Conservation (phyloP, 2,888 invertebrate genomes). For the Isoperla grammatica region DNA sequence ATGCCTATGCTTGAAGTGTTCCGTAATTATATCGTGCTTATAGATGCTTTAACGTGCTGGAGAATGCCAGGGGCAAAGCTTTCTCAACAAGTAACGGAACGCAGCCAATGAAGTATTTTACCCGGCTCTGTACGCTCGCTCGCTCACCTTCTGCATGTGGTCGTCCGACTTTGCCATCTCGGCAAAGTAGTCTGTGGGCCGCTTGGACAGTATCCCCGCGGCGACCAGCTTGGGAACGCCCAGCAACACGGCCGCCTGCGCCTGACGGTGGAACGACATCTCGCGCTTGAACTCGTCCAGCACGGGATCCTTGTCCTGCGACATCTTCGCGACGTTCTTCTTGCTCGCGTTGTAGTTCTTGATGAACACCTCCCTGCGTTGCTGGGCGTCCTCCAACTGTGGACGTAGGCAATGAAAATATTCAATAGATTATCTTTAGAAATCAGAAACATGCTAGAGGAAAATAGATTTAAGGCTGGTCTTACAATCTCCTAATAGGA, state of each 20-base stretch:
- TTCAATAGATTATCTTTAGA: no score
- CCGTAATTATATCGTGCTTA: no score
- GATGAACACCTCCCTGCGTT: constrained; percentile 57
- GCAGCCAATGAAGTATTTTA: no score
- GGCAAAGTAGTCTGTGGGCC: constrained; percentile 96
- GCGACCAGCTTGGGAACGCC: constrained; percentile 72
- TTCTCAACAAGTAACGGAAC: no score
- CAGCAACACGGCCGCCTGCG: constrained; percentile 78
- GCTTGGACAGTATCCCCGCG: constrained; percentile 67
- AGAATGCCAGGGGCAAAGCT: no score
- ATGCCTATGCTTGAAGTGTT: no score
- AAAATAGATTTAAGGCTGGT: no score
- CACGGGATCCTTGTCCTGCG: constrained; percentile 58
- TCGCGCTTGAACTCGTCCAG: constrained; percentile 90
- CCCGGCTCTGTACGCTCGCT: no score
- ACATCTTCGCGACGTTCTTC: constrained; percentile 45
- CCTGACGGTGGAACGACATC: constrained; percentile 79
- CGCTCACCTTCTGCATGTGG: constrained; percentile 85
- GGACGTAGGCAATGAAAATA: no score
- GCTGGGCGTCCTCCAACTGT: constrained; percentile 71
- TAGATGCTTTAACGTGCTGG: no score
- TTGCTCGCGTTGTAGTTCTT: constrained; percentile 55
- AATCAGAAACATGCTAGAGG: no score
- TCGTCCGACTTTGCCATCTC: constrained; percentile 97
- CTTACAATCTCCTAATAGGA: no score